Base-by-base conservation (phyloP, 2,113 vertebrate genomes). In the Chaetodon trifascialis region DNA sequence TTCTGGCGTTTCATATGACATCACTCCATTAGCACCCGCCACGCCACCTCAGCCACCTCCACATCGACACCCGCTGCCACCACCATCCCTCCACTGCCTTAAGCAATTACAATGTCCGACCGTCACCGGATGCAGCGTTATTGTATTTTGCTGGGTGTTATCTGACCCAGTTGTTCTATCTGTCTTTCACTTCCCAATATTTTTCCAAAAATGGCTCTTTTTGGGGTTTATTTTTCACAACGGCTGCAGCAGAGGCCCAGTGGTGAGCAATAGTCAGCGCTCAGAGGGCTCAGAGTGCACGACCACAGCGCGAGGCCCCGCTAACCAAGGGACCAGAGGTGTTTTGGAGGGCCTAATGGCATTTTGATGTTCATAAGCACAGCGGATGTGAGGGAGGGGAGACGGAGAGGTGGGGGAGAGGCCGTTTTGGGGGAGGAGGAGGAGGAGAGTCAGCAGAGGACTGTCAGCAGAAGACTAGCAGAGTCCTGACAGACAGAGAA, bases 331-430 rank as follows among this genome's bases (percentile, higher is more conserved):
- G 93, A 95, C 84, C 90, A 79, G 89, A 94, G 93, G 94, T 94
- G 94, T 95, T 94, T 94, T 93, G 93, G 94, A 96, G 93, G 84
- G 88, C 94, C 97, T 98, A 99, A 99, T 99, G 97, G 97, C 96
- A 96, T 99, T 99, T 99, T 97, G 96, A 97, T 99, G 97, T 99
- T 97, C 96, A 97, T 94, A 94, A 96, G 95, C 95, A 95, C 97
- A 96, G 96, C 94, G 96, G 96, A 95, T 93, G 96, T 94, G 94
- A 95, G 96, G 93, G 94, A 92, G 95, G 94, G 42, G 95, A 95
- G 95, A 95, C 94, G 92, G 96, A 74, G 94, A 95, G 95, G 94
- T 59, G 55, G 78, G 95, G 94, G 93, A 92, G 93, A 94, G 91
- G 94, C 91, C 91, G 58, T 84, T 97, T 97, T 96, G 94, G 94